Conservation (phyloP, 2,797 vertebrate species). For the Sebastiscus albofasciatus region DNA sequence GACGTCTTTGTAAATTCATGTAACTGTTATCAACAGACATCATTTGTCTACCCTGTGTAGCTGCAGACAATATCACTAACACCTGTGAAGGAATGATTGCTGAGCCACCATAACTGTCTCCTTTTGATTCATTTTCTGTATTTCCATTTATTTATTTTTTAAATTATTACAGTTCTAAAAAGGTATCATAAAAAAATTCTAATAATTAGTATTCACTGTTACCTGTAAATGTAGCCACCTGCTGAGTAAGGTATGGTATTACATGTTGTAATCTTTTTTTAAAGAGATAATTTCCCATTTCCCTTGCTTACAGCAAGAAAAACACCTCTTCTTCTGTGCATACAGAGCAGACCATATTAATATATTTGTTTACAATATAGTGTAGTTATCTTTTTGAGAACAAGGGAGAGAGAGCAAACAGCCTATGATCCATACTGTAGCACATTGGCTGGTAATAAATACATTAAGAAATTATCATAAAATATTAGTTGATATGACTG, state of each 20-base stretch:
- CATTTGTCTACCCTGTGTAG: neutral
- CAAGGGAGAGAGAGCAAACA: neutral
- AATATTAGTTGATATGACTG: neutral
- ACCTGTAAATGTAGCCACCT: neutral
- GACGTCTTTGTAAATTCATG: neutral
- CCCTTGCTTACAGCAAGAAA: neutral
- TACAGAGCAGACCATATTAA: neutral
- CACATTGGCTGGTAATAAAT: neutral
- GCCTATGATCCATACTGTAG: neutral
- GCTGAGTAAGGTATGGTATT: neutral
- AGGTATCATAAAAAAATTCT: neutral
- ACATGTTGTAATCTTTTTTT: neutral
- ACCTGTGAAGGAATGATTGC: neutral
- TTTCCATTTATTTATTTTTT: neutral
- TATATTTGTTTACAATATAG: neutral
- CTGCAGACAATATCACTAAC: neutral
- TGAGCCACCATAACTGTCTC: neutral
- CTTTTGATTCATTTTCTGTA: neutral
- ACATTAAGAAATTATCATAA: neutral
- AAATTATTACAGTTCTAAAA: neutral
- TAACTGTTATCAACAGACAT: neutral
- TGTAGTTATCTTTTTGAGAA: neutral
- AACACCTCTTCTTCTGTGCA: neutral
- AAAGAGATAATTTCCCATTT: neutral
- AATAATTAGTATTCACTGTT: neutral